A percentile compares a stretch with the other conserved stretches of the same genome.
Conservation (phyloP, 1,140 invertebrate species). For the Eueides isabella region DNA sequence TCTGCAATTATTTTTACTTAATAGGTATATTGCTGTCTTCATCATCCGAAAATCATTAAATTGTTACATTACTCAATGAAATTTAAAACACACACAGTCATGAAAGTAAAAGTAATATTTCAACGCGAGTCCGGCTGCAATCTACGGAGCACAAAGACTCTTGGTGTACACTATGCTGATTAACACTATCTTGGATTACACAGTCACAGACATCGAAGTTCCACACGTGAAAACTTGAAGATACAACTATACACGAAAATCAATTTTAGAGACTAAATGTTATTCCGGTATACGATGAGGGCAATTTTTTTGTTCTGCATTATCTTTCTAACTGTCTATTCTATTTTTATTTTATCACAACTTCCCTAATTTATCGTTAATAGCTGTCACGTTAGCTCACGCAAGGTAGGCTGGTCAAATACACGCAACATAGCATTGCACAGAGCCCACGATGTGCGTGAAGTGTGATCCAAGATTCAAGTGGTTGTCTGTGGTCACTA, state of each 20-base stretch:
- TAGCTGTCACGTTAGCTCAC: slow-evolving; percentile 43
- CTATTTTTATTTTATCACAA: slow-evolving; percentile 67
- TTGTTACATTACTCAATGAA: slow-evolving; percentile 18
- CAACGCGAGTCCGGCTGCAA: slow-evolving; percentile 77
- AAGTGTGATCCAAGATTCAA: slow-evolving; percentile 80
- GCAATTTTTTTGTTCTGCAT: slow-evolving; percentile 55
- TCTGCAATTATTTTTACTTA: not conserved
- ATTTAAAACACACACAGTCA: slow-evolving; percentile 19
- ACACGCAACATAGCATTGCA: slow-evolving; percentile 79
- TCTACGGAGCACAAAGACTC: slow-evolving; percentile 82
- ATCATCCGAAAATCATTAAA: slow-evolving; percentile 13
- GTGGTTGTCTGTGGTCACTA: slow-evolving; percentile 82
- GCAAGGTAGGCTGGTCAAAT: slow-evolving; percentile 75
- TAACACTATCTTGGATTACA: slow-evolving; percentile 82
- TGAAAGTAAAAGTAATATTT: slow-evolving; percentile 28
- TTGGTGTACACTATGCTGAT: slow-evolving; percentile 82
- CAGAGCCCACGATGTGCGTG: slow-evolving; percentile 74
- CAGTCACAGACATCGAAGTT: slow-evolving; percentile 74
- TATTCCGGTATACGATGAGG: slow-evolving; percentile 42
- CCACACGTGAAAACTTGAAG: slow-evolving; percentile 37
- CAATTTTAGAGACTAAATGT: slow-evolving; percentile 25
- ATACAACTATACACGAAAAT: slow-evolving; percentile 38
- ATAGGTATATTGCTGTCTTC: not conserved
- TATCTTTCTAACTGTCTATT: slow-evolving; percentile 73
- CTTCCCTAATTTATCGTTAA: slow-evolving; percentile 40